Evolutionary conservation across 2,113 vertebrate genomes (phyloP).

Genomic region (Apodemus sylvaticus): DNA sequence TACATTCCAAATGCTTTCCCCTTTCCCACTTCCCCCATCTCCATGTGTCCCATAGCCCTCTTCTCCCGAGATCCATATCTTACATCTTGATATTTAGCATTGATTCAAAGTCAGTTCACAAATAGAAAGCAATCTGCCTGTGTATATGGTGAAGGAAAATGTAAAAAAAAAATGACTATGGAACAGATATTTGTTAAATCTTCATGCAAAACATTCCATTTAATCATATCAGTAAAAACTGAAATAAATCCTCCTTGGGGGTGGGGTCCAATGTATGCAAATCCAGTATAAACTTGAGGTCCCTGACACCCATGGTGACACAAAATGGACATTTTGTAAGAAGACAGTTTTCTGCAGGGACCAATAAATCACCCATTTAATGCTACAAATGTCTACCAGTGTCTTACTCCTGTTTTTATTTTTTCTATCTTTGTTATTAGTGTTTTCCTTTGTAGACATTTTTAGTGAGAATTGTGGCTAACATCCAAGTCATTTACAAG

Average conservation of each 20-base stretch:
- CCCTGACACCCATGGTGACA: background rate
- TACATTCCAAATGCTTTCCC: no score
- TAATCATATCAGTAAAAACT: constrained; percentile 62
- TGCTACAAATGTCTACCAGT: constrained; percentile 26
- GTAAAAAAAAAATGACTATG: background rate
- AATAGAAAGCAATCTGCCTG: constrained; percentile 46
- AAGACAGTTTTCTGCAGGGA: constrained; percentile 25
- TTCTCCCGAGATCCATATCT: constrained; percentile 32
- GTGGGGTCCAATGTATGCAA: background rate
- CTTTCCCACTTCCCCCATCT: no score
- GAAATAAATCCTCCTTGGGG: constrained; percentile 71
- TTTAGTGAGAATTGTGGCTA: constrained; percentile 38
- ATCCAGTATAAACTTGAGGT: background rate
- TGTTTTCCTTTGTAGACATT: constrained; percentile 35
- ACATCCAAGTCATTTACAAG: constrained; percentile 53
- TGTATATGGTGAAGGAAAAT: constrained; percentile 18
- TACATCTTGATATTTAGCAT: constrained; percentile 73
- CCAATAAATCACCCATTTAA: background rate
- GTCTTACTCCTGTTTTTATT: background rate
- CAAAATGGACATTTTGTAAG: constrained; percentile 42
- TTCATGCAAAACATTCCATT: constrained; percentile 67
- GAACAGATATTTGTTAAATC: constrained; percentile 65
- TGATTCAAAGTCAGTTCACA: constrained; percentile 75
- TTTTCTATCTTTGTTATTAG: constrained; percentile 22
- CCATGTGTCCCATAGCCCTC: no score